Conservation (phyloP, 2,888 invertebrate species). For the Nudaria mundana region DNA sequence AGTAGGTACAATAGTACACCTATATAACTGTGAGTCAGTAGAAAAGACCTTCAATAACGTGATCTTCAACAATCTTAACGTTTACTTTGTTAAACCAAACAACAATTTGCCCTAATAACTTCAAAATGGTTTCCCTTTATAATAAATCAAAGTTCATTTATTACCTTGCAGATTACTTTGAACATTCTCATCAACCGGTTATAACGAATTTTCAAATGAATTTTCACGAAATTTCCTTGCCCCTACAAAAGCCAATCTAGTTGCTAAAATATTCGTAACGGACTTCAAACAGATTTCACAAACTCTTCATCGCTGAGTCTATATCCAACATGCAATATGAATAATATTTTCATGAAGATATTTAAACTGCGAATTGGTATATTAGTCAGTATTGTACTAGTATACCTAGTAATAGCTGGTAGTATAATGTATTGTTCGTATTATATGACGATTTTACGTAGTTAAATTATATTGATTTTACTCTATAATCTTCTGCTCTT, state of each 20-base stretch:
- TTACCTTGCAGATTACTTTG: slow-evolving; percentile 20
- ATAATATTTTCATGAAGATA: neutral
- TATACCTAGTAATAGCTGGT: too few relatives aligned
- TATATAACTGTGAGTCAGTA: too few relatives aligned
- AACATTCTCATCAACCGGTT: slow-evolving; percentile 19
- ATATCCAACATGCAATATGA: neutral
- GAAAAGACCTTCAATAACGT: neutral
- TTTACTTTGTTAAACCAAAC: slow-evolving; percentile 4
- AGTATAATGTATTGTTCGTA: too few relatives aligned
- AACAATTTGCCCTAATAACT: slow-evolving; percentile 3
- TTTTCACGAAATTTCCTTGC: slow-evolving; percentile 15
- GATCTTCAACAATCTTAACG: neutral
- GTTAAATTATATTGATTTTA: too few relatives aligned
- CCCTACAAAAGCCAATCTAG: slow-evolving; percentile 7
- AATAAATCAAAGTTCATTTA: slow-evolving; percentile 24
- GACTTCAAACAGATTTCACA: slow-evolving; percentile 19
- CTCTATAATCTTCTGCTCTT: too few relatives aligned
- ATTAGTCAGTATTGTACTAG: slow-evolving; percentile 9
- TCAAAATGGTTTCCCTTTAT: slow-evolving; percentile 3
- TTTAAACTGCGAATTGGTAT: too few relatives aligned
- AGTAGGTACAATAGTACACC: too few relatives aligned
- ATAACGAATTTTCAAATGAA: slow-evolving; percentile 27
- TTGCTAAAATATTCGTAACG: slow-evolving; percentile 32
- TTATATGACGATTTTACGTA: too few relatives aligned
- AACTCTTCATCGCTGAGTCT: slow-evolving; percentile 17